Evolutionary conservation across 2,797 vertebrate genomes (phyloP), one percentile per base, ranked within the genome.

Genomic region (Sylvia borin): DNA sequence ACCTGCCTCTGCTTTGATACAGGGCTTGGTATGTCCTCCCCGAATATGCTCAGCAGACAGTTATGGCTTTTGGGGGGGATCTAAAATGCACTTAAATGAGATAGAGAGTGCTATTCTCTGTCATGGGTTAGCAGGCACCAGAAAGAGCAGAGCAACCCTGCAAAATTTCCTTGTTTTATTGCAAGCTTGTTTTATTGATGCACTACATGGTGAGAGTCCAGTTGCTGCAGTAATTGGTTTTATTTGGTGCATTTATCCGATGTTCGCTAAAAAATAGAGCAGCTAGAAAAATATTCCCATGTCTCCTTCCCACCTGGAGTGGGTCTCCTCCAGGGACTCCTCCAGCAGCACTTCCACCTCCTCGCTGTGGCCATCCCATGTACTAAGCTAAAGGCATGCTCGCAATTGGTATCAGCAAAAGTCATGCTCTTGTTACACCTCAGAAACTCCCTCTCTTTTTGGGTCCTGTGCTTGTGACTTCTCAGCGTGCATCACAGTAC

Each of bases 331-430:
- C 78, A 67, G 34, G 32, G 11, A 82, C 1, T 48, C 22, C 68
- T 31, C 21, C 68, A 72, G 26, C 4, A 6, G 17, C 16, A n/a
- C 13, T 73, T 80, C 38, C 64, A 86, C 13, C 24, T 67, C 50
- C 45, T 67, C 0, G 0, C 66, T 65, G 61, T 42, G 27, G 11
- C 27, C 0, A 1, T 51, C 42, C 26, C 36, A 42, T 4, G 26
- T 22, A 27, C 31, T 29, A 57, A 71, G 32, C 31, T 61, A 51
- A 72, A 71, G n/a, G 42, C 38, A 34, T 2, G 26, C 7, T 26
- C 3, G 2, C 15, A 26, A 43, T 0, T 57, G 32, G 3, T 65
- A 25, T 38, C 64, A 83, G 34, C 47, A 42, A 51, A 29, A 0
- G 4, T 87, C 79, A 71, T 8, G 4, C 72, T 79, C 42, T 86